Percentiles rank a stretch among this genome's conserved stretches.
These are phyloP conservation scores for Echiichthys vipera DNA, from an alignment of 2,797 vertebrate genomes.

Conservation along the genomic window DNA sequence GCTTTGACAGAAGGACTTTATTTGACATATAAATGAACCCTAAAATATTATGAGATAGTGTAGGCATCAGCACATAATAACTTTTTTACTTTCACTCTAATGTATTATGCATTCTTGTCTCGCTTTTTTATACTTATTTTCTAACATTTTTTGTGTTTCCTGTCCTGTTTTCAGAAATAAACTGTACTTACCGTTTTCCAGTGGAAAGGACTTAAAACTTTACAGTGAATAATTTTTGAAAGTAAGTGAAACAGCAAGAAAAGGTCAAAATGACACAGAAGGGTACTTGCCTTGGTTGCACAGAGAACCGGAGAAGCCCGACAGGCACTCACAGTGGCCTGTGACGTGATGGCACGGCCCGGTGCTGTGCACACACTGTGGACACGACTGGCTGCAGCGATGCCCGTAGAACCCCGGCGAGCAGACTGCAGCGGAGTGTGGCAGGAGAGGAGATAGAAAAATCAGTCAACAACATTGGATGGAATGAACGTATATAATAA, in stretches of 20 bases:
- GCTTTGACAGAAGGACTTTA: background rate
- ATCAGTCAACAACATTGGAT: slow-evolving; percentile 45
- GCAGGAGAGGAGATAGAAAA: slow-evolving; percentile 36
- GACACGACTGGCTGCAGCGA: slow-evolving; percentile 93
- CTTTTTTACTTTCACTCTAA: background rate
- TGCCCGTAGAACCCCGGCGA: slow-evolving; percentile 94
- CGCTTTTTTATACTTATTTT: background rate
- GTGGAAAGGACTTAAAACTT: slow-evolving; percentile 5
- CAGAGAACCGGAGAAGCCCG: slow-evolving; percentile 92
- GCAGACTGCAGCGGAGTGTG: slow-evolving; percentile 85
- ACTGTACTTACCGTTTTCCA: slow-evolving; percentile 21
- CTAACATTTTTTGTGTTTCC: background rate
- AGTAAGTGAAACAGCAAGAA: slow-evolving; percentile 10
- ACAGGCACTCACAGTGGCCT: slow-evolving; percentile 94
- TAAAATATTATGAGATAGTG: background rate
- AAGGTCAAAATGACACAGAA: slow-evolving; percentile 38
- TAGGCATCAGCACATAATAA: background rate
- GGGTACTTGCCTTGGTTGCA: slow-evolving; percentile 95
- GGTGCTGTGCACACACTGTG: slow-evolving; percentile 94
- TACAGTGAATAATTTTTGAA: slow-evolving; percentile 31
- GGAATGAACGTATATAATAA: slow-evolving; percentile 64
- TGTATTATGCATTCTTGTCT: background rate
- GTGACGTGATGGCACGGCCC: slow-evolving; percentile 95
- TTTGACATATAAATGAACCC: background rate
- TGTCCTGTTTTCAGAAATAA: slow-evolving; percentile 25